Base-by-base conservation (phyloP, 2,113 vertebrate genomes). In the Pogona vitticeps region DNA sequence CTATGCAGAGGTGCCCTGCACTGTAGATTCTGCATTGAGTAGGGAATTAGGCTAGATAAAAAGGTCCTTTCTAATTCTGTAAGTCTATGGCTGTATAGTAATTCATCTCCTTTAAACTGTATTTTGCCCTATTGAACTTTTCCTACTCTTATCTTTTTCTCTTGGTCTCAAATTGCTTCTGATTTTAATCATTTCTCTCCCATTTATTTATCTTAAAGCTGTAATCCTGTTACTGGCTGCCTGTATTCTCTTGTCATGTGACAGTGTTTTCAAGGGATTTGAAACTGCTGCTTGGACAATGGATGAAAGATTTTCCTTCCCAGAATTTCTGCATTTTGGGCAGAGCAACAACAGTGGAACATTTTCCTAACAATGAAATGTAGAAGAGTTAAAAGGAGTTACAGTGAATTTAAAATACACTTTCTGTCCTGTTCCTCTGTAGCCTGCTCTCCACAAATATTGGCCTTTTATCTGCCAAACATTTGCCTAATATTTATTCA, bases 261-360 rank as follows among this genome's bases (percentile, higher is more conserved):
- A 10, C 77, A 38, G 12, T 10, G 82, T 84, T 17, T 75, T 70
- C 33, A 73, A 52, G 56, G 72, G 6, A 36, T 92, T 90, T 65
- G 58, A 38, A 1, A 65, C 80, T 40, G 72, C 0, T 82, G 71
- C 40, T 65, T 0, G 1, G 67, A 86, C 87, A 10, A 0, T 80
- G 20, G 82, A 38, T 8, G 23, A 33, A 75, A 83, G 5, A 0
- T 78, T 87, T 87, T 33, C 36, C 4, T 65, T 80, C 23, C 0
- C 0, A 13, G 56, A 0, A 68, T 7, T 86, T 75, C 33, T 15
- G 58, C 36, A 80, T 36, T 78, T 78, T 17, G 21, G 2, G 6
- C 46, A 10, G 46, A 52, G 5, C 10, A 52, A 52, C 46, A 52
- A 6, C 46, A 52, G 46, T 5, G 46, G 46, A 52, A 52, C 46